Percentiles rank a stretch among this genome's conserved stretches.
phyloP scores from a whole-genome alignment of 2,113 vertebrate species.

The Clinocottus analis region DNA sequence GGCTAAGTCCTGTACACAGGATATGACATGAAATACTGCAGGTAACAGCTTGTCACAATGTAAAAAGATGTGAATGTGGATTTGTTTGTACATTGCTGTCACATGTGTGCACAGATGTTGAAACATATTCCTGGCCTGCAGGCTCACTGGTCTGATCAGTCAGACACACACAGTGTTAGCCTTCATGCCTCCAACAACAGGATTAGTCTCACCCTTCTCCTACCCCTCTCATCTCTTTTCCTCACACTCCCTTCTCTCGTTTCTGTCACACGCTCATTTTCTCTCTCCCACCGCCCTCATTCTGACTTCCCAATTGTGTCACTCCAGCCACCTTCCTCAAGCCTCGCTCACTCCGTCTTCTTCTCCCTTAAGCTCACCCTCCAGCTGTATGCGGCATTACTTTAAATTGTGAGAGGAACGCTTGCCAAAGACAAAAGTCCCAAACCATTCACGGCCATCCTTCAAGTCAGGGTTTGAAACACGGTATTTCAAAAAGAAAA shows the following conservation, averaged over 20 bases:
- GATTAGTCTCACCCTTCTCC: slow-evolving; percentile 62
- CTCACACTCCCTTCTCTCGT: slow-evolving; percentile 25
- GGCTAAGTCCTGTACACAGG: not conserved
- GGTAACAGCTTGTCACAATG: slow-evolving; percentile 4
- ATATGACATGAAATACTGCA: not conserved
- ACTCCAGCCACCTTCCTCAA: slow-evolving; percentile 4
- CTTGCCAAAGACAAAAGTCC: not conserved
- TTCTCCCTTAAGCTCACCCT: slow-evolving; percentile 22
- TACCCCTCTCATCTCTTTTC: slow-evolving; percentile 13
- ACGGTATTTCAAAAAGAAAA: too few species aligned
- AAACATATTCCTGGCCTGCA: slow-evolving; percentile 17
- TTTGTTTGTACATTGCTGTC: slow-evolving; percentile 26
- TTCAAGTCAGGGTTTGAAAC: not conserved
- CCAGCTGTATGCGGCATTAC: slow-evolving; percentile 12
- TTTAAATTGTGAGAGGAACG: slow-evolving; percentile 7
- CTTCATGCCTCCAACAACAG: slow-evolving; percentile 49
- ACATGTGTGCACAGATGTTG: slow-evolving; percentile 25
- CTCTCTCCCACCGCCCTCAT: slow-evolving; percentile 29
- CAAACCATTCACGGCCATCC: not conserved
- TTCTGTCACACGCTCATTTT: slow-evolving; percentile 44
- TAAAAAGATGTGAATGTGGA: slow-evolving; percentile 13
- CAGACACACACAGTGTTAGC: slow-evolving; percentile 43
- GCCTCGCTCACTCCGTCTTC: slow-evolving; percentile 8
- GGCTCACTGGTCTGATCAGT: slow-evolving; percentile 45
- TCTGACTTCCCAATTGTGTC: slow-evolving; percentile 49